phyloP scores from a whole-genome alignment of 2,888 invertebrate species.

The Drosophila cracens region DNA sequence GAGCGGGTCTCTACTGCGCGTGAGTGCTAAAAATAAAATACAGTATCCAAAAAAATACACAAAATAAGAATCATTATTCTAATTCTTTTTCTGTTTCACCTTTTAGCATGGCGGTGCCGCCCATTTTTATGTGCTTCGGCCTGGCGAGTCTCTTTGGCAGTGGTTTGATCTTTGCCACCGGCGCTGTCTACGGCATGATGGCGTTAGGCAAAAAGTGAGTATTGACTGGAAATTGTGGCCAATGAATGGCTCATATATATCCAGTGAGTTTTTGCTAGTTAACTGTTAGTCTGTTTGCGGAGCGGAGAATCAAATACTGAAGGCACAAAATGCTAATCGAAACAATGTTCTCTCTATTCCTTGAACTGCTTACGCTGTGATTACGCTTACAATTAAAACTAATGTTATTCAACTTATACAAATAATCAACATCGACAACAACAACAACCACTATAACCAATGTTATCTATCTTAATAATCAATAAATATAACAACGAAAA shows the following conservation, averaged over 20 bases:
- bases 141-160: conserved; percentile 93
- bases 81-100: conserved; percentile 2
- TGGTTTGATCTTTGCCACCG: conserved; percentile 94
- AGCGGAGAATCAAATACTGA: conserved; percentile 32
- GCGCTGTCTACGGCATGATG: conserved; percentile 97
- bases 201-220: conserved; percentile 97
- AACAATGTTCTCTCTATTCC: conserved; percentile 73
- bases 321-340: conserved; percentile 63
- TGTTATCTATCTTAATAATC: conserved; percentile 26
- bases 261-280: conserved; percentile 37
- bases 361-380: conserved; percentile 69
- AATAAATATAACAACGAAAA: conserved; percentile 21
- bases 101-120: conserved; percentile 91
- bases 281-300: conserved; percentile 25
- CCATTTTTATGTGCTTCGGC: conserved; percentile 91
- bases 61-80: neutral
- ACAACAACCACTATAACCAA: conserved; percentile 22
- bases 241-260: neutral
- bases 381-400: conserved; percentile 59
- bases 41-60: neutral
- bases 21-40: conserved; percentile 86
- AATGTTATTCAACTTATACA: conserved; percentile 33
- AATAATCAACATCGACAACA: conserved; percentile 5
- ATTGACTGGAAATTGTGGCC: conserved; percentile 20
- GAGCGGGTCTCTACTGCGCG: conserved; percentile 93